Percentiles rank a stretch among this genome's conserved stretches.
These are phyloP conservation scores for Periophthalmus modestus DNA, from an alignment of 2,113 vertebrate genomes.

Conservation along the genomic window DNA sequence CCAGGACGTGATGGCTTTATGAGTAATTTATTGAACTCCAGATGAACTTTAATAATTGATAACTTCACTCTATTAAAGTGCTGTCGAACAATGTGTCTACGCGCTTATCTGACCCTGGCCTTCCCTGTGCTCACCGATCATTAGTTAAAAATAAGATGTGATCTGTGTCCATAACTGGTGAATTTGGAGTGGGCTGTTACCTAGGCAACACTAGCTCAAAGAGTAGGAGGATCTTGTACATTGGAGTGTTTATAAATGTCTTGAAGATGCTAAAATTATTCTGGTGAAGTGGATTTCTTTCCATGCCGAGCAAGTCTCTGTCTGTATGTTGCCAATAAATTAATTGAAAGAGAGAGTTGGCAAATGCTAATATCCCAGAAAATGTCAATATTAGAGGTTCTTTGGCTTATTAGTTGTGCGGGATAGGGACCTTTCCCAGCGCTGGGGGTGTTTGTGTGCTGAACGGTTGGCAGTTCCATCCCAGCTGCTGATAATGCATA, in stretches of 20 bases:
- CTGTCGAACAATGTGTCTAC: background rate
- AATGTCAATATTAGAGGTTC: background rate
- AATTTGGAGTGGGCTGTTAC: constrained; percentile 19
- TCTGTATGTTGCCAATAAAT: constrained; percentile 5
- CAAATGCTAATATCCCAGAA: background rate
- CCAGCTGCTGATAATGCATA: background rate
- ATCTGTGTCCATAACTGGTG: constrained; percentile 18
- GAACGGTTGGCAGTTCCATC: too few relatives aligned
- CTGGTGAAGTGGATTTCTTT: background rate
- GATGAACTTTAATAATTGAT: background rate
- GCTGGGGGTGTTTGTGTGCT: background rate
- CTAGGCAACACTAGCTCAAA: background rate
- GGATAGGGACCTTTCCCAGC: too few relatives aligned
- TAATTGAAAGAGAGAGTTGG: background rate
- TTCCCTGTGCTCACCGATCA: background rate
- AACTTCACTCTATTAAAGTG: background rate
- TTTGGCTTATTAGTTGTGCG: background rate
- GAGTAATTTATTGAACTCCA: constrained; percentile 12
- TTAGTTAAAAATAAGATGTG: constrained; percentile 11
- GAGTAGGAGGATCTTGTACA: background rate
- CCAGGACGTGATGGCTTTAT: background rate
- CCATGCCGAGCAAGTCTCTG: background rate
- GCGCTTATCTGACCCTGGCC: background rate
- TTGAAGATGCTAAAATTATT: constrained; percentile 7
- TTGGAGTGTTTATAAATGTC: background rate